Conservation (phyloP, 2,113 vertebrate genomes). For the Stictonetta naevosa region DNA sequence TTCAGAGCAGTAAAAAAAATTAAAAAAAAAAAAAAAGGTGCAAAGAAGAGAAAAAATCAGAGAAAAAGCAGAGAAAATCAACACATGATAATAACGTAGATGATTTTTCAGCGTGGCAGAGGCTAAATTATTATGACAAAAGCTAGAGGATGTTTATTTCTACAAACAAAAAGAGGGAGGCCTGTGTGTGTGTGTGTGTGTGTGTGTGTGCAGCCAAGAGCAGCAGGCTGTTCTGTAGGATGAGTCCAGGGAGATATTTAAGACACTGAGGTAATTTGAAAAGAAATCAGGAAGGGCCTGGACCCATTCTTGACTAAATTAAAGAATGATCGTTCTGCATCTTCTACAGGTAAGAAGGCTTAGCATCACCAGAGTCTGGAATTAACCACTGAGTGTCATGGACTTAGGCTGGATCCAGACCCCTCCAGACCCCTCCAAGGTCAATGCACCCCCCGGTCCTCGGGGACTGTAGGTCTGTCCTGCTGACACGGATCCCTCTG, state of each 20-base stretch:
- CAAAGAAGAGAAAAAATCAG: no score
- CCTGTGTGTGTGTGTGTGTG: not conserved
- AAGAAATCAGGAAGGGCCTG: not conserved
- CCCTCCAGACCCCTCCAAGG: no score
- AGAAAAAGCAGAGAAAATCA: not conserved
- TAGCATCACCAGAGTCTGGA: not conserved
- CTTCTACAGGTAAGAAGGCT: not conserved
- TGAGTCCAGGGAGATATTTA: not conserved
- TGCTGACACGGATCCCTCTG: fast-evolving
- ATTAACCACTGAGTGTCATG: not conserved
- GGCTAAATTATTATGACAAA: not conserved
- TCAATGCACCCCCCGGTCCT: not conserved
- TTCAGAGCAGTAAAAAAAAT: not conserved
- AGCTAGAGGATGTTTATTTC: conserved; percentile 24
- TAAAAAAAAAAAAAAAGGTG: not conserved
- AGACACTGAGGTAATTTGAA: not conserved
- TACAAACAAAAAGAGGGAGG: not conserved
- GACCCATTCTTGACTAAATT: not conserved
- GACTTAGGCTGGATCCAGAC: not conserved
- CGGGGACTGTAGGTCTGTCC: not conserved
- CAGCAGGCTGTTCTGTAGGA: not conserved
- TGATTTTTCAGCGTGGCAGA: not conserved
- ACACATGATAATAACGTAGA: not conserved
- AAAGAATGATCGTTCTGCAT: not conserved
- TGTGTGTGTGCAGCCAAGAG: not conserved